Evolutionary conservation across 1,140 invertebrate species (phyloP).

Genomic region (Aricia agestis): DNA sequence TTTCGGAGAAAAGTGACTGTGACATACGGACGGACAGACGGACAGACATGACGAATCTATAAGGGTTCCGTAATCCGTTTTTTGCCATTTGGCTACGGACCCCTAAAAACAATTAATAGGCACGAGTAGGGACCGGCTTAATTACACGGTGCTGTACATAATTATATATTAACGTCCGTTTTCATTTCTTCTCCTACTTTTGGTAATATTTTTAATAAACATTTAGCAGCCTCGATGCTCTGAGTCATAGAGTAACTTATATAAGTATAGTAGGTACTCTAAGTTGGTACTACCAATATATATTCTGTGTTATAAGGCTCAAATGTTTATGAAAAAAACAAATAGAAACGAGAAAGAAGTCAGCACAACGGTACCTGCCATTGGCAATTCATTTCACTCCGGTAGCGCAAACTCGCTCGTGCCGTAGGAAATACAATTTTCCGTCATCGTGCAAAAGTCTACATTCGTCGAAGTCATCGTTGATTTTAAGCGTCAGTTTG

Average conservation of each 20-base stretch:
- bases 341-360: conserved; percentile 1
- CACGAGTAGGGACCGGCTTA: not conserved
- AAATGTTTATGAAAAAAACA: not conserved
- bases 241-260: too few relatives aligned
- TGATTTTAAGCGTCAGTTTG: conserved; percentile 56
- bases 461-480: conserved; percentile 33
- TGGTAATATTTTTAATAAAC: not conserved
- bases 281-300: too few relatives aligned
- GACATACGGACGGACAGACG: too few relatives aligned
- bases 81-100: too few relatives aligned
- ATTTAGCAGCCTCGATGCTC: not conserved
- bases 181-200: too few relatives aligned
- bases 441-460: conserved; percentile 38
- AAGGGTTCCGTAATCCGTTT: too few relatives aligned
- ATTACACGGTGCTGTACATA: not conserved
- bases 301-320: too few relatives aligned
- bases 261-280: too few relatives aligned
- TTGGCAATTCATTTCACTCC: conserved; percentile 40
- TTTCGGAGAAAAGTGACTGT: too few relatives aligned
- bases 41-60: too few relatives aligned
- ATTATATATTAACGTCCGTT: too few relatives aligned
- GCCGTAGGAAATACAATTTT: conserved; percentile 35
- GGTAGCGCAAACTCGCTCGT: conserved; percentile 26
- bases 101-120: too few relatives aligned
- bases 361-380: conserved; percentile 44